Evolutionary conservation across 1,140 invertebrate species (phyloP), one percentile per base, ranked within the genome.

Genomic region (Scaptodrosophila lebanonensis): DNA sequence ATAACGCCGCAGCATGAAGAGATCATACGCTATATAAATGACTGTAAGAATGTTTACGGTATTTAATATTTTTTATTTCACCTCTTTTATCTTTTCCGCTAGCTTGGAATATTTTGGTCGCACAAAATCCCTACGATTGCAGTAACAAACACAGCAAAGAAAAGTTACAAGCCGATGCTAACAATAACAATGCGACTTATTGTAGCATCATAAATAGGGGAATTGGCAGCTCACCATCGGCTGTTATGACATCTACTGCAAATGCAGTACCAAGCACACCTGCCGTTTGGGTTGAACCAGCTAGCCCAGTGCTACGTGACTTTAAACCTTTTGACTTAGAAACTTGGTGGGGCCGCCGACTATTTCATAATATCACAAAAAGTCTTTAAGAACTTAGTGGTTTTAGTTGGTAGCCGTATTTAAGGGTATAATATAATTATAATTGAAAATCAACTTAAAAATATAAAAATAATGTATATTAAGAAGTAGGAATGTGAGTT

Each of bases 301-400:
- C 92, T 1, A 93, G 91, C 68, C 88, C 90, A 35, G 88, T 89
- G 13, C 88, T 94, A 25, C 89, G 90, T 75, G 93, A 95, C 83
- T 95, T 95, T 79, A 93, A 94, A 75, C 93, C 94, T 5, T 95
- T 95, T 76, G 94, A 95, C 88, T 88, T 96, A 68, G 94, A 95
- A 79, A 92, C 93, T 8, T 96, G 94, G 93, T 96, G 94, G 94
- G 94, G 94, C 33, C 93, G 94, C 82, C 88, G 94, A 62, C 87
- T 95, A 35, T 94, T 93, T 86, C 93, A 94, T 66, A 94, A 93
- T 79, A 93, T 93, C 76, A 93, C 92, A 40, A 93, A 93, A 73
- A 93, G 91, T 16, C 89, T 92, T 49, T 92, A 88, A 61, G n/a
- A n/a, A n/a, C n/a, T n/a, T n/a, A n/a, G n/a, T n/a, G n/a, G n/a